A percentile compares a stretch with the other conserved stretches of the same genome.
Evolutionary conservation across 2,888 invertebrate species (phyloP).

Genomic region (Belgica antarctica): DNA sequence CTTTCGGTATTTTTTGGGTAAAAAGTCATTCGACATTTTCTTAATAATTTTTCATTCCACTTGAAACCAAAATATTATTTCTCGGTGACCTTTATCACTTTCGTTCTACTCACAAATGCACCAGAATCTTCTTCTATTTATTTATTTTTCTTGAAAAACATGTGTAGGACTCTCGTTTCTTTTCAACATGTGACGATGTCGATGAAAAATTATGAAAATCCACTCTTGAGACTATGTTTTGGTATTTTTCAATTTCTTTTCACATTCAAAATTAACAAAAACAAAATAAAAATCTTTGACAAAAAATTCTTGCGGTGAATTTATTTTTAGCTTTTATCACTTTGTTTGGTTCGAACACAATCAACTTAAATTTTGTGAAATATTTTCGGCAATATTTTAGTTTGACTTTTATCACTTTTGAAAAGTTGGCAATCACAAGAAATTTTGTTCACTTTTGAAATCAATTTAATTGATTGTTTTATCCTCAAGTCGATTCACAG

Average conservation of each 20-base stretch:
- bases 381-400: conserved; percentile 6
- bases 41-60: conserved; percentile 10
- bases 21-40: conserved; percentile 14
- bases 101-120: conserved; percentile 7
- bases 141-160: conserved; percentile 32
- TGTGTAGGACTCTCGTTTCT: not conserved
- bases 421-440: not conserved
- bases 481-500: not conserved
- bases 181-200: not conserved
- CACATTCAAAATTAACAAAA: conserved; percentile 12
- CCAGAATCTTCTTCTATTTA: conserved; percentile 24
- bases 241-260: no score
- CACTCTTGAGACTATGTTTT: no score
- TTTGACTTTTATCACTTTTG: conserved; percentile 13
- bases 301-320: not conserved
- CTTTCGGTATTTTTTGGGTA: conserved; percentile 15
- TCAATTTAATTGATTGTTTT: conserved; percentile 17
- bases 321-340: conserved; percentile 12
- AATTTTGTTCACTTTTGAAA: conserved; percentile 8
- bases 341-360: not conserved
- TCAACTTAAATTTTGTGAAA: not conserved
- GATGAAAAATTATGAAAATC: conserved; percentile 16
- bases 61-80: conserved; percentile 21
- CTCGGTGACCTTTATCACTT: conserved; percentile 36
- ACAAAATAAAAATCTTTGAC: conserved; percentile 6